Conservation (phyloP, 2,113 vertebrate species). For the Archilochus colubris region DNA sequence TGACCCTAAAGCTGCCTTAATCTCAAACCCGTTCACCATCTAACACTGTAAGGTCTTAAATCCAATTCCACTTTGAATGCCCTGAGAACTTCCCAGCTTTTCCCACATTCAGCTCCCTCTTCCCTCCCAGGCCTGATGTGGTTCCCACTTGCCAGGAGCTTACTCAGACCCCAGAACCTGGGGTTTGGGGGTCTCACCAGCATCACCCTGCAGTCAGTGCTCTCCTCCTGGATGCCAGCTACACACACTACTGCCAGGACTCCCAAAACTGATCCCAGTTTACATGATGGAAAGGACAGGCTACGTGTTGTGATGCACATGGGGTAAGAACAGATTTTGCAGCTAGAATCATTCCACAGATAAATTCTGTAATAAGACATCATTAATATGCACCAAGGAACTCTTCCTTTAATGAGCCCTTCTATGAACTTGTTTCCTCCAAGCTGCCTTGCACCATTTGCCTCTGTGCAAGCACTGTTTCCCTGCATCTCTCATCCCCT, state of each 20-base stretch:
- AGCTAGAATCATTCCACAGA: neutral
- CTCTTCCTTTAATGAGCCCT: neutral
- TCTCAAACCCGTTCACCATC: neutral
- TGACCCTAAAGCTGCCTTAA: neutral
- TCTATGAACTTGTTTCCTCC: neutral
- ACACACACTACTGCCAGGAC: neutral
- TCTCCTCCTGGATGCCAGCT: neutral
- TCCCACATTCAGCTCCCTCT: neutral
- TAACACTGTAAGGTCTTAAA: neutral
- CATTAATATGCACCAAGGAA: neutral
- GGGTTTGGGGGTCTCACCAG: neutral
- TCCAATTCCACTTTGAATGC: neutral
- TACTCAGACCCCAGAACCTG: neutral
- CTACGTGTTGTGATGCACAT: neutral
- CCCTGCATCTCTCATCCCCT: neutral
- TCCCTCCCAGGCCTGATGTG: fast-evolving
- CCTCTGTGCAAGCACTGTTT: neutral
- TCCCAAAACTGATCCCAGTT: neutral
- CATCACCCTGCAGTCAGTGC: fast-evolving
- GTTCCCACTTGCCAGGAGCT: neutral
- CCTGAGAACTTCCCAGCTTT: neutral
- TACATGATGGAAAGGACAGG: neutral
- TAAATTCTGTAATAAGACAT: neutral
- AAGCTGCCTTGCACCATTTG: neutral
- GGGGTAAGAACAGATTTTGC: neutral